These are phyloP conservation scores for Catharus ustulatus DNA, from an alignment of 2,797 vertebrate genomes.

Conservation along the genomic window DNA sequence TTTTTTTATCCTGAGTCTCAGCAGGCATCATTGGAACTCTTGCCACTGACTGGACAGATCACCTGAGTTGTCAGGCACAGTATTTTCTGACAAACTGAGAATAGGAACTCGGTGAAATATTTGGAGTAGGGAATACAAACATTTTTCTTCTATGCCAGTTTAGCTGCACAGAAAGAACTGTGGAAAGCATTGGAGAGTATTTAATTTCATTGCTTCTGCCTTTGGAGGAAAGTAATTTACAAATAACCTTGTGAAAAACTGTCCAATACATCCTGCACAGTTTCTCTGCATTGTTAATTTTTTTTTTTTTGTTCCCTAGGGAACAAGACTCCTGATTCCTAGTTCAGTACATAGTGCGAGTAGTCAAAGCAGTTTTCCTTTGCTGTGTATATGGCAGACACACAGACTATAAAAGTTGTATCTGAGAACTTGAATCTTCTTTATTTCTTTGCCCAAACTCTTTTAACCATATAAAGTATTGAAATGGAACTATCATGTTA, in stretches of 20 bases:
- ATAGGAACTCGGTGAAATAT: not conserved
- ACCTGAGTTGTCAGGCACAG: not conserved
- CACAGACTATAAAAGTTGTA: not conserved
- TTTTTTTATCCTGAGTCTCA: not conserved
- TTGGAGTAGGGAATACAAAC: not conserved
- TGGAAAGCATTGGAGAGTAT: not conserved
- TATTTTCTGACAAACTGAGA: not conserved
- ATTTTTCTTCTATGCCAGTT: not conserved
- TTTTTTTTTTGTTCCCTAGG: not conserved
- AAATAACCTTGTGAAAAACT: not conserved
- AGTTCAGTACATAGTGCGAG: not conserved
- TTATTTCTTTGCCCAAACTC: not conserved
- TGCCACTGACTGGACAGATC: not conserved
- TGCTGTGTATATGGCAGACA: not conserved
- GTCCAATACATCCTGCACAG: not conserved
- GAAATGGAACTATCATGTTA: not conserved
- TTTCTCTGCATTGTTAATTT: not conserved
- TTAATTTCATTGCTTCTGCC: not conserved
- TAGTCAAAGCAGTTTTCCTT: not conserved
- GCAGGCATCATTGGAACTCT: not conserved
- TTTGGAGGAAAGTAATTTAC: not conserved
- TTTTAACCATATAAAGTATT: not conserved
- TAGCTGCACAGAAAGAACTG: not conserved
- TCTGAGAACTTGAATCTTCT: not conserved
- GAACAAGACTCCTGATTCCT: not conserved